These are phyloP conservation scores for Polypedilum pembai DNA, from an alignment of 1,140 invertebrate species.

Conservation along the genomic window DNA sequence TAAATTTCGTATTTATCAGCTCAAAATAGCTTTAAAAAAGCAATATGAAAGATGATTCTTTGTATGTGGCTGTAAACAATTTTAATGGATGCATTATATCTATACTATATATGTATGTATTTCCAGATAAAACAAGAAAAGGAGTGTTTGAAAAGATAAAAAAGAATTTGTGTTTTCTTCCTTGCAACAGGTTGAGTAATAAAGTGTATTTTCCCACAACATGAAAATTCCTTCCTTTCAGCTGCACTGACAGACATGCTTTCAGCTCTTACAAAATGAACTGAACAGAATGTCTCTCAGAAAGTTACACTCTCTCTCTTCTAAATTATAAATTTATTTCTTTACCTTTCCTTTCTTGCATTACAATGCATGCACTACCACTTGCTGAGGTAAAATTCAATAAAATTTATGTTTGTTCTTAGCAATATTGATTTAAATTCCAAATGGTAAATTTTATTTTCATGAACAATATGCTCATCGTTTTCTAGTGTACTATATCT, in stretches of 20 bases:
- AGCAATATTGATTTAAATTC: conserved; percentile 7
- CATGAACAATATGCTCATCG: background rate
- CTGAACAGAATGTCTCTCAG: background rate
- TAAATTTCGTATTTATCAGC: too few relatives aligned
- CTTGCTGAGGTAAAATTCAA: background rate
- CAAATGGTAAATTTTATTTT: background rate
- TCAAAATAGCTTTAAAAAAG: too few relatives aligned
- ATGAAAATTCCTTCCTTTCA: background rate
- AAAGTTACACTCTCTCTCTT: background rate
- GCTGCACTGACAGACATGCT: background rate
- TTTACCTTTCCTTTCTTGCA: background rate
- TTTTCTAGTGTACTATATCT: background rate
- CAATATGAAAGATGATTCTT: too few relatives aligned
- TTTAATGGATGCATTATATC: conserved; percentile 4
- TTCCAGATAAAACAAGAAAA: background rate
- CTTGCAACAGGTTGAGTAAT: conserved; percentile 11
- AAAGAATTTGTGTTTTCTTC: too few relatives aligned
- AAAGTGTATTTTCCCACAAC: conserved; percentile 17
- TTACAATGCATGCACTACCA: background rate
- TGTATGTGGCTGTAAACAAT: background rate
- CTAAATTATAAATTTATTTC: background rate
- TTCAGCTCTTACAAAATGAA: background rate
- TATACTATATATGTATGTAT: background rate
- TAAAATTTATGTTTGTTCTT: background rate
- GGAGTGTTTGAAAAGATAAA: background rate